Base-by-base conservation (phyloP, 2,888 invertebrate genomes). In the Diarsia dahlii region DNA sequence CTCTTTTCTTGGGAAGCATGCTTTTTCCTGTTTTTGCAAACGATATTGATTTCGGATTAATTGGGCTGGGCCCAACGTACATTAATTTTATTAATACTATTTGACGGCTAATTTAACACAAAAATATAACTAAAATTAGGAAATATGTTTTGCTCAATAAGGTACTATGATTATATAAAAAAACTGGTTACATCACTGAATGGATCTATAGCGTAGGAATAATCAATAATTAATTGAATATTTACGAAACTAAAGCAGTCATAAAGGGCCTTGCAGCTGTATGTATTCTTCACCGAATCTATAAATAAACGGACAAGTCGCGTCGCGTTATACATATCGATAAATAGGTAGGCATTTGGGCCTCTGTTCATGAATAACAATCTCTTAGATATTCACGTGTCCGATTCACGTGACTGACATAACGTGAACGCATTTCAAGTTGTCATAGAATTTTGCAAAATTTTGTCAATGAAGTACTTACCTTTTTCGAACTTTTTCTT, bases 311-410 rank as follows among this genome's bases (percentile, higher is more conserved):
- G 64, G 20, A n/a, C 10, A 52, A 34, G 77, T 58, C 45, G 48
- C 23, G 71, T 39, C 39, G 54, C 23, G 39, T 15, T 52, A 52
- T 28, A 46, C 23, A 52, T 50, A 28, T 48, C 46, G 39, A 73
- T 73, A 73, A 73, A 48, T 72, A 79, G 18, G 8, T 48, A 65
- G 46, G 46, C 60, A 65, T 79, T 78, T 39, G 58, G 58, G 73
- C 73, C 77, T 78, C 79, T 79, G 1, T 71, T 23, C 39, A 60
- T 28, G 65, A 79, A 65, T 65, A 79, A 65, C 39, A 65, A 60
- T 65, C 58, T 52, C 20, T 50, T 18, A 12, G 20, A 12, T n/a
- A 56, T 34, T 62, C 76, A 80, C 81, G 79, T 70, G 81, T 52
- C 48, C n/a, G 9, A 20, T 39, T 28, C 79, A 74, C 80, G 80